Conservation (phyloP, 2,113 vertebrate genomes). For the Tiliqua scincoides region DNA sequence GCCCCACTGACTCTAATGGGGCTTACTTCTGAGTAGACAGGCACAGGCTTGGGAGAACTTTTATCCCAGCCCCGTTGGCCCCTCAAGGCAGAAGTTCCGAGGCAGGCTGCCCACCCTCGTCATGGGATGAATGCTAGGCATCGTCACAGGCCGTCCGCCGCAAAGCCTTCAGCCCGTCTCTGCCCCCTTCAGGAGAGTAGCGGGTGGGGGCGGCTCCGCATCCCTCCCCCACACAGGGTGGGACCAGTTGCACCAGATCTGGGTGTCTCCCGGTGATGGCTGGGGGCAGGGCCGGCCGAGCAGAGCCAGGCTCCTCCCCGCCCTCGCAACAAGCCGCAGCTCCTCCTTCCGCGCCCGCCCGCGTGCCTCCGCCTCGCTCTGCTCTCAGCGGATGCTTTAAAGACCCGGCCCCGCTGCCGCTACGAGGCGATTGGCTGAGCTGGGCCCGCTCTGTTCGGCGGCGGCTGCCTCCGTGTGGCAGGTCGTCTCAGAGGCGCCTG, state of each 20-base stretch:
- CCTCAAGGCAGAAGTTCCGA: neutral
- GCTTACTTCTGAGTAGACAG: too few species aligned
- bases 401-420: neutral
- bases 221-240: neutral
- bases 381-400: slow-evolving; percentile 9
- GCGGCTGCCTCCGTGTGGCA: neutral
- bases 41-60: too few species aligned
- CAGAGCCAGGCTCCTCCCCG: neutral
- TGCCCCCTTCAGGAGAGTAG: neutral
- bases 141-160: neutral
- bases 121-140: neutral
- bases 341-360: too few species aligned
- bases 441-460: neutral
- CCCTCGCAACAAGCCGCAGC: accelerated
- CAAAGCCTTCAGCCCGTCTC: neutral
- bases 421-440: neutral
- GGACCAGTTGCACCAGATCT: neutral
- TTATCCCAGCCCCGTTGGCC: neutral
- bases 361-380: neutral
- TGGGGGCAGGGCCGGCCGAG: neutral
- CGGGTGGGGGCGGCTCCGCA: neutral
- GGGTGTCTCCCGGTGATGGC: neutral
- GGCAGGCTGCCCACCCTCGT: neutral
- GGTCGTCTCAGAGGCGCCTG: neutral
- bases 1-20: too few species aligned